Evolutionary conservation across 1,140 invertebrate genomes (phyloP).

Genomic region (Mamestra configurata): DNA sequence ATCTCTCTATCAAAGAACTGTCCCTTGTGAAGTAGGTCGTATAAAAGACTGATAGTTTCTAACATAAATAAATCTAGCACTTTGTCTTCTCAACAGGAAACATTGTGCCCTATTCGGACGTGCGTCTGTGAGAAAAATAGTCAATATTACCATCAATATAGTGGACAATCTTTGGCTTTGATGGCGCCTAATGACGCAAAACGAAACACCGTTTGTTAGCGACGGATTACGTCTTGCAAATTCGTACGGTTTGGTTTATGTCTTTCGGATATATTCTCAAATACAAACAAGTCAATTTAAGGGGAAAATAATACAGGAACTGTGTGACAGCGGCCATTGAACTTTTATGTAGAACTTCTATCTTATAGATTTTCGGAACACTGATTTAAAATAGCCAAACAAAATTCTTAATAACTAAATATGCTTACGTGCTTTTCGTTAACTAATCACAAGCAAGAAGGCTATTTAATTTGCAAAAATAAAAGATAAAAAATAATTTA

Average conservation of each 20-base stretch:
- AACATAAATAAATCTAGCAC: slow-evolving; percentile 28
- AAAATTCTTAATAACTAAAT: too few species aligned
- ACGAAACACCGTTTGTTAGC: slow-evolving; percentile 37
- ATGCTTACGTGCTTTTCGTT: too few species aligned
- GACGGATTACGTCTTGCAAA: slow-evolving; percentile 30
- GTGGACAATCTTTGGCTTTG: slow-evolving; percentile 18
- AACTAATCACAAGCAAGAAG: neutral
- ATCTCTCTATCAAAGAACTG: slow-evolving; percentile 13
- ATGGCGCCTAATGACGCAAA: slow-evolving; percentile 29
- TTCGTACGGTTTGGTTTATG: neutral
- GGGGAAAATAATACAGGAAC: neutral
- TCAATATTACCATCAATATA: slow-evolving; percentile 19
- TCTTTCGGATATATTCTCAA: neutral
- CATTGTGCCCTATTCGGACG: neutral
- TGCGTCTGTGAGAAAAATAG: slow-evolving; percentile 16
- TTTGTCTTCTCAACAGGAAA: slow-evolving; percentile 31
- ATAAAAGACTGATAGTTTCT: neutral
- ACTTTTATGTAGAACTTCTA: neutral
- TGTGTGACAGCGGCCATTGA: neutral
- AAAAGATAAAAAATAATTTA: slow-evolving; percentile 6
- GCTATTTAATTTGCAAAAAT: neutral
- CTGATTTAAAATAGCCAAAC: too few species aligned
- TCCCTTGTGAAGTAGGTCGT: neutral
- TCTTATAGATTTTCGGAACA: too few species aligned
- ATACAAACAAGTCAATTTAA: slow-evolving; percentile 1